Conservation (phyloP, 92 coral and sea anemone species). For the Parazoanthus darwini region DNA sequence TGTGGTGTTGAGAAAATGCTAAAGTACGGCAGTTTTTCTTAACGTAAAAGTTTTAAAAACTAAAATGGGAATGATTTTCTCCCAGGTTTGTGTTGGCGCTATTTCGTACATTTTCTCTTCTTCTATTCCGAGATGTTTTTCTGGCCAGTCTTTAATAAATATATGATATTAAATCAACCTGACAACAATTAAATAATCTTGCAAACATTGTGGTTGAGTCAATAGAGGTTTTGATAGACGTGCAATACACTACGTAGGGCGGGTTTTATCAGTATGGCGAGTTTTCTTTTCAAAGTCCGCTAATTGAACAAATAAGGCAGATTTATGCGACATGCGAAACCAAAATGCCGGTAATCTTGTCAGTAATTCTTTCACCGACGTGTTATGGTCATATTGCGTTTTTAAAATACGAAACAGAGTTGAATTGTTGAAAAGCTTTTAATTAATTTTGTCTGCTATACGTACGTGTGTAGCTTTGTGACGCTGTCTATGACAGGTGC, state of each 20-base stretch:
- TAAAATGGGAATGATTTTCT: not conserved
- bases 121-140: not conserved
- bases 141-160: not conserved
- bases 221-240: not conserved
- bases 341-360: not conserved
- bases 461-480: not conserved
- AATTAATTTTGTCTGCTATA: not conserved
- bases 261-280: not conserved
- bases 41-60: not conserved
- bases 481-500: slow-evolving; percentile 5
- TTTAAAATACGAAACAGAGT: not conserved
- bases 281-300: not conserved
- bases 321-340: not conserved
- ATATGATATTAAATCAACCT: not conserved
- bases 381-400: not conserved
- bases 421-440: not conserved
- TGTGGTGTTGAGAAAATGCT: too few species aligned
- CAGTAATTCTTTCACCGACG: not conserved
- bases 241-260: too few species aligned
- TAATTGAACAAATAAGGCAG: not conserved
- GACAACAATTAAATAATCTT: not conserved
- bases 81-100: not conserved
- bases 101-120: not conserved
- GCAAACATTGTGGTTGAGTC: not conserved
- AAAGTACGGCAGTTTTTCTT: too few species aligned